phyloP scores from a whole-genome alignment of 2,797 vertebrate genomes.

The Thaleichthys pacificus region DNA sequence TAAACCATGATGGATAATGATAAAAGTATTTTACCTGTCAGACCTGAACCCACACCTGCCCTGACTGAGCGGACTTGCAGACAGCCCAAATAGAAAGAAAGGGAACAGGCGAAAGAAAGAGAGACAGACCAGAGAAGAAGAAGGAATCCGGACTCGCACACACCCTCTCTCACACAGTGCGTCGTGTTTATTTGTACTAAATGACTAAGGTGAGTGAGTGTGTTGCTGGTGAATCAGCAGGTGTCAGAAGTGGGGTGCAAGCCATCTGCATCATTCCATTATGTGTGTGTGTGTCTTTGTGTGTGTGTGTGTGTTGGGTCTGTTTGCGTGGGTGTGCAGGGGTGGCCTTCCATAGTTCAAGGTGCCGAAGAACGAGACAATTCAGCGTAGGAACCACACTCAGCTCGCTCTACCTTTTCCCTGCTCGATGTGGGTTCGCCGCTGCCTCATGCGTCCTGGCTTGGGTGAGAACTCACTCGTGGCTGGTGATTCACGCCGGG shows the following conservation, averaged over 20 bases:
- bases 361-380: neutral
- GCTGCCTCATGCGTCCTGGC: conserved; percentile 2
- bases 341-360: neutral
- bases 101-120: neutral
- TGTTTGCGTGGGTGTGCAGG: neutral
- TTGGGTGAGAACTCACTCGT: conserved; percentile 9
- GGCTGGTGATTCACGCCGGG: conserved; percentile 7
- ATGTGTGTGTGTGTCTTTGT: conserved; percentile 19
- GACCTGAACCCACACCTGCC: neutral
- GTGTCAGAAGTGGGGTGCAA: conserved; percentile 43
- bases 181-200: conserved; percentile 46
- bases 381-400: too few species aligned
- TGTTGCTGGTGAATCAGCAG: conserved; percentile 53
- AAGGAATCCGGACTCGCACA: neutral
- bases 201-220: conserved; percentile 54
- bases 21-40: conserved; percentile 7
- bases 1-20: neutral
- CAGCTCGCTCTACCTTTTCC: conserved; percentile 12
- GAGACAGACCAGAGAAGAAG: neutral
- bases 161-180: conserved; percentile 11
- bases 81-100: neutral
- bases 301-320: neutral
- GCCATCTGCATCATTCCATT: conserved; percentile 23
- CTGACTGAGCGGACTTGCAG: neutral
- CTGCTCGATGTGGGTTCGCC: neutral